Conservation (phyloP, 2,888 invertebrate genomes). For the Cheilosia vulpina region DNA sequence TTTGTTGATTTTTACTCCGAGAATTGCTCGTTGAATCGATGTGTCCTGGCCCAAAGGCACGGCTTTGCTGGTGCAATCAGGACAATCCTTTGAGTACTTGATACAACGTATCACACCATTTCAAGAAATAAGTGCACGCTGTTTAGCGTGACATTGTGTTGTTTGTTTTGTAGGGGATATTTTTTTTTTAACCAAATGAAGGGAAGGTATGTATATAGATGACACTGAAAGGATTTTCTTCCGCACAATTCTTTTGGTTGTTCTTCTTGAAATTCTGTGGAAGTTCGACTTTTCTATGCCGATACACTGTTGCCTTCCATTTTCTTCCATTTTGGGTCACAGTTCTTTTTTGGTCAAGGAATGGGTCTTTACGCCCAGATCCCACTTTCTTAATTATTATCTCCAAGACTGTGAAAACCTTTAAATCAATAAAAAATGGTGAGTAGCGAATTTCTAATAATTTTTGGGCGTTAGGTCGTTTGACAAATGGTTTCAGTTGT, state of each 20-base stretch:
- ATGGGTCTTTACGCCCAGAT: no score
- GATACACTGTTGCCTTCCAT: no score
- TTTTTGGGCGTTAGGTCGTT: no score
- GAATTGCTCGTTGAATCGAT: constrained; percentile 62
- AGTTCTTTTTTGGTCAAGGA: no score
- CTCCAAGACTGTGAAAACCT: no score
- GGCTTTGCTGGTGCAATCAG: constrained; percentile 67
- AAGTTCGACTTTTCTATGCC: no score
- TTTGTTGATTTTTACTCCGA: constrained; percentile 71
- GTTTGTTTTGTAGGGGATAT: constrained; percentile 40
- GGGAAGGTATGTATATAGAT: constrained; percentile 1
- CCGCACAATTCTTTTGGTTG: not conserved
- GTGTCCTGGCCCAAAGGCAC: constrained; percentile 44
- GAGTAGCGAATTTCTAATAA: no score
- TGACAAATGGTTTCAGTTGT: no score
- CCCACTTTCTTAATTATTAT: no score
- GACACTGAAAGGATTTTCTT: not conserved
- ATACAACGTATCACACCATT: constrained; percentile 61
- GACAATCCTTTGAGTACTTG: constrained; percentile 73
- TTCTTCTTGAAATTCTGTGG: not conserved
- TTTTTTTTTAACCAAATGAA: not conserved
- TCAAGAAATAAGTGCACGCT: constrained; percentile 21
- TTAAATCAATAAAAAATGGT: no score
- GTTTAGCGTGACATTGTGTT: constrained; percentile 41
- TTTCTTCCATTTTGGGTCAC: no score